Base-by-base conservation (phyloP, 2,888 invertebrate genomes). In the Syritta pipiens region DNA sequence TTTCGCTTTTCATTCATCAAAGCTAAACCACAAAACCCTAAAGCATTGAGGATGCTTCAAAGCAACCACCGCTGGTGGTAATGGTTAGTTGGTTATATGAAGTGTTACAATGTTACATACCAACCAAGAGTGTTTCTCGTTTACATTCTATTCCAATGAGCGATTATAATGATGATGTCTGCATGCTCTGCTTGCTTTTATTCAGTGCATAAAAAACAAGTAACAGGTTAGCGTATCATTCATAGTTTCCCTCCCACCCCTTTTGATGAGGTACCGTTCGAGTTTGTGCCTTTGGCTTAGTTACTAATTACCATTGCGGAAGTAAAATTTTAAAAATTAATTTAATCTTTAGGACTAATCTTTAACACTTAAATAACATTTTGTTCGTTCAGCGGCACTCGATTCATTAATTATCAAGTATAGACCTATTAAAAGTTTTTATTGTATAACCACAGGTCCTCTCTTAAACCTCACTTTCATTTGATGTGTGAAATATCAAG, bases 201-300 rank as follows among this genome's bases (percentile, higher is more conserved):
- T 55, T 14, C n/a, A n/a, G n/a, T n/a, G n/a, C n/a, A n/a, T n/a
- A n/a, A n/a, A n/a, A n/a, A 53, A 55, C 35, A 72, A 60, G 37
- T 72, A 77, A 77, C 77, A 77, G 65, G 72, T 72, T 72, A 26
- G 60, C 42, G 32, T 55, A 42, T 60, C 72, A 77, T 77, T 77
- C 77, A 72, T 71, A 67, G 77, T 77, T 77, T 77, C 42, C 28
- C 53, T 26, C 26, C 10, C 35, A 44, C 55, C 46, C 48, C 10
- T 7, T n/a, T n/a, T n/a, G n/a, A n/a, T n/a, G n/a, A n/a, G n/a
- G n/a, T n/a, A n/a, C n/a, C n/a, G n/a, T n/a, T n/a, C n/a, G n/a
- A n/a, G n/a, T n/a, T n/a, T n/a, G n/a, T n/a, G n/a, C n/a, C n/a
- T n/a, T n/a, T n/a, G n/a, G n/a, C n/a, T n/a, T n/a, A n/a, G n/a